These are phyloP conservation scores for Physella acuta DNA, from an alignment of 1,140 invertebrate genomes.

Conservation along the genomic window DNA sequence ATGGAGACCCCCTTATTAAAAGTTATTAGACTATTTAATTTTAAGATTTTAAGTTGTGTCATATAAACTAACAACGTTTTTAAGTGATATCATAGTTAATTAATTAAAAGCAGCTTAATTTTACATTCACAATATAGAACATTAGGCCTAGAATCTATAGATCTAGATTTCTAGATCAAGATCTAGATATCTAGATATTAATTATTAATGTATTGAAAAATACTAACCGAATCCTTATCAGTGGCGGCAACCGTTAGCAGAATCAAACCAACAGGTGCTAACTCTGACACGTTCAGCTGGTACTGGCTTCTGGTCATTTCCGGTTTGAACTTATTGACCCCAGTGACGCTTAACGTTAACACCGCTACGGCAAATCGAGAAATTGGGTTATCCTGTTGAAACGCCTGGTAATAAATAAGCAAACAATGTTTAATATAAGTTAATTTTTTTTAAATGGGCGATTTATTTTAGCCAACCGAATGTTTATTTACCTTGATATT, in stretches of 20 bases:
- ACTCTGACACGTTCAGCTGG: constrained; percentile 18
- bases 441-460: too few relatives aligned
- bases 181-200: background rate
- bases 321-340: constrained; percentile 30
- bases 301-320: constrained; percentile 22
- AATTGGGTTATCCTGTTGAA: constrained; percentile 26
- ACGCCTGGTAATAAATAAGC: constrained; percentile 21
- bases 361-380: constrained; percentile 20
- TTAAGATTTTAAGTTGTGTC: background rate
- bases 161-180: background rate
- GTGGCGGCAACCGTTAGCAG: constrained; percentile 21
- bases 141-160: background rate
- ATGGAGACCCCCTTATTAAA: too few relatives aligned
- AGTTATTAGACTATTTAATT: background rate
- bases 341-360: constrained; percentile 28
- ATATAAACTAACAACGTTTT: too few relatives aligned
- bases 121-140: background rate
- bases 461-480: too few relatives aligned
- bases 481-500: background rate
- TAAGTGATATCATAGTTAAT: background rate
- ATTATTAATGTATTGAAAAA: too few relatives aligned
- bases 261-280: constrained; percentile 6
- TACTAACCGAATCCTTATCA: constrained; percentile 25
- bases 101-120: background rate
- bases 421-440: too few relatives aligned